Conservation (phyloP, 2,113 vertebrate species). For the Pongo pygmaeus region DNA sequence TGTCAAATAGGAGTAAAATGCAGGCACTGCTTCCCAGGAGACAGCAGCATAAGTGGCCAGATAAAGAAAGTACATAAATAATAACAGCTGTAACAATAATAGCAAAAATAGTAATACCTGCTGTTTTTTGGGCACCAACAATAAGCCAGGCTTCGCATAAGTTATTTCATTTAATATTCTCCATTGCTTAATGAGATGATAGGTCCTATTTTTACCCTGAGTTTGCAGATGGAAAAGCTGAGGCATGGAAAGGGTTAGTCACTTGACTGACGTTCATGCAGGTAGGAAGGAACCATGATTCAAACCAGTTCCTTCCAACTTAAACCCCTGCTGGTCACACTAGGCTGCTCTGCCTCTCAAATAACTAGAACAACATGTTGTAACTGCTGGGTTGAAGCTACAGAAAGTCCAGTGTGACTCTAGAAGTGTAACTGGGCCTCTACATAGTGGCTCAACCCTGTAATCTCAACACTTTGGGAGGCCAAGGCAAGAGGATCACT, state of each 20-base stretch:
- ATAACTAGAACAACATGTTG: background rate
- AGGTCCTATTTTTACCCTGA: background rate
- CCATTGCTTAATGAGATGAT: background rate
- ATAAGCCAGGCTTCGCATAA: background rate
- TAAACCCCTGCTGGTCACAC: background rate
- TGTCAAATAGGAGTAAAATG: accelerated
- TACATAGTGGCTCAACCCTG: no score
- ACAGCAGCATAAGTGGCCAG: accelerated
- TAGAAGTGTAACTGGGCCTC: background rate
- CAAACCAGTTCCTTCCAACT: background rate
- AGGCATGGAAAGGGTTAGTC: background rate
- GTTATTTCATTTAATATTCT: background rate
- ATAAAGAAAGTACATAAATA: accelerated
- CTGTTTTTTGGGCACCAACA: accelerated
- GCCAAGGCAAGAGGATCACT: no score
- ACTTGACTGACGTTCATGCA: background rate
- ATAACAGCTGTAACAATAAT: accelerated
- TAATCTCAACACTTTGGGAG: no score
- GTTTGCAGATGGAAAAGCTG: background rate
- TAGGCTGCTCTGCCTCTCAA: background rate
- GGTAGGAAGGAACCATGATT: no score
- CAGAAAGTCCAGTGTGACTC: background rate
- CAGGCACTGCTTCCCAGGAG: background rate
- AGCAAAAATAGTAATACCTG: background rate
- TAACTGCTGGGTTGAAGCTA: background rate